A percentile compares a stretch with the other conserved stretches of the same genome.
These are phyloP conservation scores for Drosophila kepulauana DNA, from an alignment of 1,140 invertebrate genomes.

Conservation along the genomic window DNA sequence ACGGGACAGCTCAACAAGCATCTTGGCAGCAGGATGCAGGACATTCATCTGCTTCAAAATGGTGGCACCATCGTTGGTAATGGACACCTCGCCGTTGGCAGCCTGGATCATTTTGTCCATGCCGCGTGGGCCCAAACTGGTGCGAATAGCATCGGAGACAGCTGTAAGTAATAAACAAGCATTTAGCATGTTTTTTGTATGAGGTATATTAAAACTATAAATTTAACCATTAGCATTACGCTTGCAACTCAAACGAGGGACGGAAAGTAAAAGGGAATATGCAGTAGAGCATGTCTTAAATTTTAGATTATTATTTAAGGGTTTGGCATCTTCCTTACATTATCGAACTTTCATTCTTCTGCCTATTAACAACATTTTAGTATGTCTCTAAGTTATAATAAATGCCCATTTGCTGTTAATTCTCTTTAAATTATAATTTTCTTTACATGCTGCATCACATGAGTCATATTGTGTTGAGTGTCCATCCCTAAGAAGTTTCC, in stretches of 20 bases:
- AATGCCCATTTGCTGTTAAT: too few relatives aligned
- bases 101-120: constrained; percentile 99
- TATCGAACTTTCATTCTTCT: too few relatives aligned
- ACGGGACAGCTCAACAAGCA: constrained; percentile 99
- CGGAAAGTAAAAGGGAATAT: too few relatives aligned
- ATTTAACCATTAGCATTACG: too few relatives aligned
- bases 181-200: neutral
- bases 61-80: constrained; percentile 99
- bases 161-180: constrained; percentile 88
- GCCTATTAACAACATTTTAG: too few relatives aligned
- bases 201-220: too few relatives aligned
- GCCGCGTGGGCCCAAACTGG: constrained; percentile 98
- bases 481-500: constrained; percentile 75
- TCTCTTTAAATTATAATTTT: neutral
- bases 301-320: too few relatives aligned
- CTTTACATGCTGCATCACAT: constrained; percentile 65
- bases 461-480: constrained; percentile 64
- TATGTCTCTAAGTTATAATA: too few relatives aligned
- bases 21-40: constrained; percentile 99
- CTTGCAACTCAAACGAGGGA: too few relatives aligned
- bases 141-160: constrained; percentile 99
- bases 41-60: constrained; percentile 99
- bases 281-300: too few relatives aligned
- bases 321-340: too few relatives aligned
- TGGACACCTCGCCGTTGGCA: constrained; percentile 98